Conservation (phyloP, 2,113 vertebrate species). For the Xenopus laevis region DNA sequence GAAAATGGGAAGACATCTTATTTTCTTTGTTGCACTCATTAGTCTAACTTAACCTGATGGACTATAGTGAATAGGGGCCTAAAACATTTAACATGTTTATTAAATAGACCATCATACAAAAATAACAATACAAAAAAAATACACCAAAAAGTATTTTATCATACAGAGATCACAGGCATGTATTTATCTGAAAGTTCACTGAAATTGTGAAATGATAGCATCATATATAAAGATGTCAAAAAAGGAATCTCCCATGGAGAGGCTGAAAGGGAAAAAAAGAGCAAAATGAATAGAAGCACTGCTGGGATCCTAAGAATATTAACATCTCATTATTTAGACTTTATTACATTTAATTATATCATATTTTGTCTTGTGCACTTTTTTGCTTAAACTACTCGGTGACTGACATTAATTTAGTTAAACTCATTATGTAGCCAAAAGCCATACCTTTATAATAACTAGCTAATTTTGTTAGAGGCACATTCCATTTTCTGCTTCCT, state of each 20-base stretch:
- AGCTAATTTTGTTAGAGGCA: slow-evolving; percentile 60
- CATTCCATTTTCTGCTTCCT: slow-evolving; percentile 33
- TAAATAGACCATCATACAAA: slow-evolving; percentile 9
- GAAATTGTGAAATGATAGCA: slow-evolving; percentile 77
- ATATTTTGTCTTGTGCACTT: slow-evolving; percentile 65
- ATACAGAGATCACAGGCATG: slow-evolving; percentile 72
- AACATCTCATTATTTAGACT: slow-evolving; percentile 79
- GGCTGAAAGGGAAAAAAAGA: slow-evolving; percentile 66
- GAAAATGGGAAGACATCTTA: not conserved
- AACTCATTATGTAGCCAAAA: slow-evolving; percentile 67
- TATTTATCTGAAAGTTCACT: slow-evolving; percentile 79
- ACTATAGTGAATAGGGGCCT: slow-evolving; percentile 46
- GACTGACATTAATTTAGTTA: slow-evolving; percentile 63
- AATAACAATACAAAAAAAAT: slow-evolving; percentile 58
- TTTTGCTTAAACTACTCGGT: slow-evolving; percentile 65
- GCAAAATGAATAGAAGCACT: slow-evolving; percentile 73
- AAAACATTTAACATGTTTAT: slow-evolving; percentile 45
- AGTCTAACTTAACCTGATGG: not conserved
- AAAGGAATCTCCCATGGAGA: slow-evolving; percentile 71
- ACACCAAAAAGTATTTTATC: slow-evolving; percentile 68
- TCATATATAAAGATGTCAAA: slow-evolving; percentile 82
- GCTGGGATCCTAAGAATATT: slow-evolving; percentile 72
- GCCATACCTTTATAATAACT: slow-evolving; percentile 59
- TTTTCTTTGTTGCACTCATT: not conserved
- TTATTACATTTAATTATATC: slow-evolving; percentile 67